phyloP scores from a whole-genome alignment of 2,797 vertebrate genomes.

The Enteromius treurensis region DNA sequence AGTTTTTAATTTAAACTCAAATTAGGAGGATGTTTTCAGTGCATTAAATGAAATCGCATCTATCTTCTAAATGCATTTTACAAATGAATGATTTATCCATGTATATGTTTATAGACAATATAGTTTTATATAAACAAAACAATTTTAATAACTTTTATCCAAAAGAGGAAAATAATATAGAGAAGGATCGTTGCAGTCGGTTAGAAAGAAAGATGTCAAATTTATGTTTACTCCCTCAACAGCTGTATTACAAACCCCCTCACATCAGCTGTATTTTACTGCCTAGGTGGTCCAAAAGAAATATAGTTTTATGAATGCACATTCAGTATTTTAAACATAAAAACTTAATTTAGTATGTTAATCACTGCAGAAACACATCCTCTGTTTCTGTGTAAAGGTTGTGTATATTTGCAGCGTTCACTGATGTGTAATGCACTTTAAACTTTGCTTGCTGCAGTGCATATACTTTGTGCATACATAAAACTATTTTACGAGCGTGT shows the following conservation, averaged over 20 bases:
- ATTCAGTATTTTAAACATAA: not conserved
- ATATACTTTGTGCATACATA: not conserved
- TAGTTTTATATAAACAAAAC: too few relatives aligned
- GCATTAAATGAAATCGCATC: not conserved
- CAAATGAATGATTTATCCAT: too few relatives aligned
- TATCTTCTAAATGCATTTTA: not conserved
- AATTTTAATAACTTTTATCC: not conserved
- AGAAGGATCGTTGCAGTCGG: not conserved
- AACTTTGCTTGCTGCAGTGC: not conserved
- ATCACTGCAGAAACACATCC: not conserved
- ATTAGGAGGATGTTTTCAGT: too few relatives aligned
- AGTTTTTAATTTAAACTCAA: too few relatives aligned
- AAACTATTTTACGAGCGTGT: slow-evolving; percentile 32
- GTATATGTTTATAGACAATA: too few relatives aligned
- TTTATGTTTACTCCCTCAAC: not conserved
- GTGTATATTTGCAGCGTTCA: not conserved
- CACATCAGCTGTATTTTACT: not conserved
- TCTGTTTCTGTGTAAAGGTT: not conserved
- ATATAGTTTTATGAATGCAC: too few relatives aligned
- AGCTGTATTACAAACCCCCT: not conserved
- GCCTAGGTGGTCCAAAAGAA: too few relatives aligned
- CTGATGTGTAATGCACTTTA: not conserved
- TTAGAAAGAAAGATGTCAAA: not conserved
- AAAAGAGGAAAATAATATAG: too few relatives aligned
- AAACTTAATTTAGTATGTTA: not conserved